Evolutionary conservation across 2,113 vertebrate species (phyloP), one percentile per base, ranked within the genome.

Genomic region (Lucifuga dentata): DNA sequence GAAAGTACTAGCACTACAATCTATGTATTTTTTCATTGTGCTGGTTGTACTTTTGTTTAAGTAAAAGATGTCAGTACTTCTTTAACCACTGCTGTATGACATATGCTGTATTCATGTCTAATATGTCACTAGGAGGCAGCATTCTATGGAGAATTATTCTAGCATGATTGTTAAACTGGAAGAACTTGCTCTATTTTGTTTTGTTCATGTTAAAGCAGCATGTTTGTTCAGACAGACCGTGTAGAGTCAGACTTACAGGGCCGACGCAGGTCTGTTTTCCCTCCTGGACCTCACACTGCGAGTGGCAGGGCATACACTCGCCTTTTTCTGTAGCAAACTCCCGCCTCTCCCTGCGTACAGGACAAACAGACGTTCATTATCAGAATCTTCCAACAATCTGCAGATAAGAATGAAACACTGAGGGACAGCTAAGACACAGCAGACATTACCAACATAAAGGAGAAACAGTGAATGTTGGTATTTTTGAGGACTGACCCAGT

Each of bases 231-330:
- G 13, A 43, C 8, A 21, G 11, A 50, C 29, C 20, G 43, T 8
- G 17, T 1, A 3, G 1, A 36, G 39, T 41, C 5, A 35, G 15
- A 45, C 87, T n/a, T 94, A 98, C 97, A 88, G 89, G 93, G 78
- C 95, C 96, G 7, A 82, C 92, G 92, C 97, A 98, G 13, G 95
- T 96, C 76, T 86, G 19, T 53, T 64, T 82, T 46, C 76, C 93
- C 26, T 94, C 91, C 39, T 96, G 92, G 68, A 76, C 93, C 50
- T 91, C 91, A 51, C 95, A 98, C 86, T 97, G 94, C 0, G 91
- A 63, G 83, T 97, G 95, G 69, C 97, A 98, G 17, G 79, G 88
- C 78, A 93, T 90, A 80, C 97, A 98, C 45, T 94, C 92, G 0
- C 88, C 44, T 11, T 89, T 91, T 3, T 24, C 61, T 11, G 81